Base-by-base conservation (phyloP, 2,888 invertebrate species). In the Caenorhabditis sp. region DNA sequence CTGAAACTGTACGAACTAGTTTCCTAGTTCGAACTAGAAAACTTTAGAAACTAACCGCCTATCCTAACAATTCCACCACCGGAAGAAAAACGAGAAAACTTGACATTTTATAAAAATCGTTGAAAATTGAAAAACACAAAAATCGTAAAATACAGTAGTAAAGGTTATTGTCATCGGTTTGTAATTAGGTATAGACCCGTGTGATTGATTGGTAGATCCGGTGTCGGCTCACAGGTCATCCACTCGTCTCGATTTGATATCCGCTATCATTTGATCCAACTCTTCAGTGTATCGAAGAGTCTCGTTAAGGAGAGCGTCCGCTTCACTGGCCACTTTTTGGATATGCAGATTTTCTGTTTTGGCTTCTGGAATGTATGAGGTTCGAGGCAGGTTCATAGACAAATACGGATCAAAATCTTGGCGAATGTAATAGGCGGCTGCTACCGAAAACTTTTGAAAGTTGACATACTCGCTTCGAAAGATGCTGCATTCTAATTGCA, bases 321-420 rank as follows among this genome's bases (percentile, higher is more conserved):
- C 76, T 73, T 64, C 54, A 16, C 47, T 28, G 7, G 76, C 35
- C 19, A 76, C 38, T 44, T 64, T 19, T 2, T 68, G 38, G 10
- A 80, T 51, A 1, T 75, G 49, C n/a, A 61, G 31, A 10, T 28
- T 54, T 19, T 70, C 49, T 6, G 6, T n/a, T 56, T 80, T 56
- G 3, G 66, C 56, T 74, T 75, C 83, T 83, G 66, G 61, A 82
- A 56, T n/a, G n/a, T n/a, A n/a, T n/a, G n/a, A n/a, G n/a, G n/a
- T n/a, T n/a, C n/a, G n/a, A n/a, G n/a, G n/a, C n/a, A n/a, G n/a
- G n/a, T n/a, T n/a, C n/a, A n/a, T n/a, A n/a, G n/a, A n/a, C n/a
- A n/a, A n/a, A n/a, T n/a, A n/a, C n/a, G n/a, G n/a, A n/a, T n/a
- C n/a, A n/a, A n/a, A n/a, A n/a, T n/a, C n/a, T n/a, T n/a, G n/a